These are phyloP conservation scores for Atrichornis clamosus DNA, from an alignment of 2,113 vertebrate species.

Conservation along the genomic window DNA sequence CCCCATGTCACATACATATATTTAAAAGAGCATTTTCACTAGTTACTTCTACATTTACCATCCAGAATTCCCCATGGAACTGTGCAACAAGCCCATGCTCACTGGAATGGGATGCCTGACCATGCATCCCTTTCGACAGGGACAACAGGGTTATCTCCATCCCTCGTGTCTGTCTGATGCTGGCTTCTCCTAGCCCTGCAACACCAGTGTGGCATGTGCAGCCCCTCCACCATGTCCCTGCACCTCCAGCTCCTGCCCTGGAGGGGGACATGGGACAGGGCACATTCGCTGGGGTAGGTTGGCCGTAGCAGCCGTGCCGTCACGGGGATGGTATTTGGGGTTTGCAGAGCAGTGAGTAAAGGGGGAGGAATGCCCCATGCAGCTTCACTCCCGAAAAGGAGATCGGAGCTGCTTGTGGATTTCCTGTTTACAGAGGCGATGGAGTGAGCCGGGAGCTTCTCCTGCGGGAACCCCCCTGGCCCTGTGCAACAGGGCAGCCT, in stretches of 20 bases:
- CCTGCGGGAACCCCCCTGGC: neutral
- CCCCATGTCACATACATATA: too few species aligned
- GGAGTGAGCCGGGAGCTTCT: neutral
- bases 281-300: rapidly evolving
- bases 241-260: neutral
- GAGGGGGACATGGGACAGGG: neutral
- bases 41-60: neutral
- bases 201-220: neutral
- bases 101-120: neutral
- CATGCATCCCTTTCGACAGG: neutral
- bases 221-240: neutral
- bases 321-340: neutral
- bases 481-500: neutral
- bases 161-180: too few species aligned
- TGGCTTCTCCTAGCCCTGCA: neutral
- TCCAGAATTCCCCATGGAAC: neutral
- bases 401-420: neutral
- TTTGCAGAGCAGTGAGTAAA: conserved; percentile 50
- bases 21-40: neutral
- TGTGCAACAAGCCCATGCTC: neutral
- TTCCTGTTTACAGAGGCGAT: conserved; percentile 47
- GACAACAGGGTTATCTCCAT: neutral
- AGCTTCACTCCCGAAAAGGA: conserved; percentile 12
- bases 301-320: neutral
- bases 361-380: conserved; percentile 30